Base-by-base conservation (phyloP, 1,140 invertebrate species). In the Lasioglossum baleicum region DNA sequence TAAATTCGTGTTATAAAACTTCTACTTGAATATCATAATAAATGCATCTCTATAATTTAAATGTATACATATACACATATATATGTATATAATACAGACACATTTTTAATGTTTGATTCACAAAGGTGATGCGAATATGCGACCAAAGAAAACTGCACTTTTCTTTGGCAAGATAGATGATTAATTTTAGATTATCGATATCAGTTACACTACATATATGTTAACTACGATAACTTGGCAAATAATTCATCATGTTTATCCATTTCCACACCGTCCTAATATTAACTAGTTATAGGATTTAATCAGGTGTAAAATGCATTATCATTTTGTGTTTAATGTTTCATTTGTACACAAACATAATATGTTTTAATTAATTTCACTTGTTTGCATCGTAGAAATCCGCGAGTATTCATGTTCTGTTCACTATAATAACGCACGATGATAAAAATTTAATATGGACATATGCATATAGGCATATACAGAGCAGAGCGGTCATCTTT, bases 231-330 rank as follows among this genome's bases (percentile, higher is more conserved):
- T 35, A 48, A 40, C 35, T 48, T 69, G 40, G 13, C 7, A 60
- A 0, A 22, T 69, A 70, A 71, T 71, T 44, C 58, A 70, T 60
- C 7, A 73, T 73, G 73, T 72, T 73, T 11, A 84, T 76, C 75
- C 42, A 87, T 65, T 72, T 82, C 69, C 67, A 80, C 64, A 61
- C 80, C 86, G 85, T 87, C 85, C 84, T 87, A 61, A 75, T 69
- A 84, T 61, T 69, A n/a, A 75, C 40, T 68, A 77, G 48, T 67
- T 75, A 22, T 82, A 80, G 68, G 60, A 82, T 84, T 81, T 40
- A 20, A 74, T 66, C 51, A 71, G 71, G 65, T 60, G 65, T 60
- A 53, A 82, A 66, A 26, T 51, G 53, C 53, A 48, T 80, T 81
- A 64, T 53, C 69, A 64, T 53, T 73, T 84, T 31, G 53, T 70